Base-by-base conservation (phyloP, 2,113 vertebrate genomes). In the Oncorhynchus gorbuscha region DNA sequence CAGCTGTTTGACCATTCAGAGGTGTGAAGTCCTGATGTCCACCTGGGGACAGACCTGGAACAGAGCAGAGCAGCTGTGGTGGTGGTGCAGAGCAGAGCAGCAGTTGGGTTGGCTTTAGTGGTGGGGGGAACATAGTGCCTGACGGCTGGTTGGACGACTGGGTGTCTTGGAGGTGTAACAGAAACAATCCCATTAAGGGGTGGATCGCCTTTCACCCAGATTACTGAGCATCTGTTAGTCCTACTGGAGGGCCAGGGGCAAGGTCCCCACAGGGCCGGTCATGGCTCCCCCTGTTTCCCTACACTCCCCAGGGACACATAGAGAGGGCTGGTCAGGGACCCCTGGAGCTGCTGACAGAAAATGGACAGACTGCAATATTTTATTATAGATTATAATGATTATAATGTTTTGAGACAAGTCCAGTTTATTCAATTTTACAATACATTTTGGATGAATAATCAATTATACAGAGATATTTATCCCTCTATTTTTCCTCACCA, bases 161-260 rank as follows among this genome's bases (percentile, higher is more conserved):
- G 83, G 88, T 84, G 87, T 91, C 87, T 91, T 89, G 85, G 86
- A 90, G 91, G 89, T 93, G 92, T 84, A 90, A 92, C 89, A 93
- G 91, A 92, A 91, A 93, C 91, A 92, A 91, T 93, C 88, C 88
- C 87, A 88, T 89, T 91, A 91, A 91, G 90, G 90, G 91, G 86
- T 80, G 82, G 87, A 91, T 91, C 89, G 84, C 89, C 92, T 93
- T 91, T 92, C 91, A 93, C 89, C 89, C 87, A 92, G 92, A 92
- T 91, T 89, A 92, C 91, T 84, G 84, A 92, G 89, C 92, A 93
- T 93, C 92, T 93, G 92, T 86, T 88, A 87, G 81, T 89, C 80
- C 87, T 85, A 80, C 82, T 83, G 84, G 86, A 55, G 14, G 4
- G 82, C 84, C 69, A 76, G 81, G 86, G 84, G 76, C 88, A 86